These are phyloP conservation scores for Eremophila alpestris DNA, from an alignment of 2,797 vertebrate genomes.

Conservation along the genomic window DNA sequence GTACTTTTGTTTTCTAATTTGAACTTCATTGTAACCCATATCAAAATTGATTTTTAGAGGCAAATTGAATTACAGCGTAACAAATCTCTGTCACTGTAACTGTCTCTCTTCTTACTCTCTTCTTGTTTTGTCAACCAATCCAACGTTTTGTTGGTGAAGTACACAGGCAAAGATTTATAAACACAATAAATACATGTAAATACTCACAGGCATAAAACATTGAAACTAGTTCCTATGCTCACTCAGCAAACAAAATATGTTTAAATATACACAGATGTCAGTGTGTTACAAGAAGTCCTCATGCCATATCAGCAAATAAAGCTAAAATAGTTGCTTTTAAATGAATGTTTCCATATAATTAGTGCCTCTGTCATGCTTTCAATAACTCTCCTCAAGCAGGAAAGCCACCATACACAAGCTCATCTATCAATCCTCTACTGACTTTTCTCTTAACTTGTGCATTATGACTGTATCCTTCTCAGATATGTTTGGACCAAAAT, in stretches of 20 bases:
- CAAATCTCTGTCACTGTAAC: neutral
- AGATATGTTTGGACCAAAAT: neutral
- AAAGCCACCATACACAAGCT: neutral
- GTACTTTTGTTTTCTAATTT: neutral
- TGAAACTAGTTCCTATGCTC: neutral
- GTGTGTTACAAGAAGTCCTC: neutral
- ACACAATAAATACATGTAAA: neutral
- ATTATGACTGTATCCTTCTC: neutral
- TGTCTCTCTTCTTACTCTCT: neutral
- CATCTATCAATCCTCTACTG: neutral
- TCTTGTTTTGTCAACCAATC: neutral
- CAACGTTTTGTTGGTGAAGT: neutral
- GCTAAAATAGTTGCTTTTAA: neutral
- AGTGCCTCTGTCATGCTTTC: neutral
- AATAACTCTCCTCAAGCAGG: neutral
- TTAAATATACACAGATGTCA: slow-evolving; percentile 22
- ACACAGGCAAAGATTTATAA: neutral
- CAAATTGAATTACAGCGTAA: neutral
- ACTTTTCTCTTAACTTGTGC: neutral
- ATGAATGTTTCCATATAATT: neutral
- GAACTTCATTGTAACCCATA: neutral
- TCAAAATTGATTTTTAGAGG: neutral
- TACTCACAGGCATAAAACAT: neutral
- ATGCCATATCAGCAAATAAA: neutral
- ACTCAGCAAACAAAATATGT: neutral